phyloP scores from a whole-genome alignment of 2,888 invertebrate species.

The Papilio elwesi region DNA sequence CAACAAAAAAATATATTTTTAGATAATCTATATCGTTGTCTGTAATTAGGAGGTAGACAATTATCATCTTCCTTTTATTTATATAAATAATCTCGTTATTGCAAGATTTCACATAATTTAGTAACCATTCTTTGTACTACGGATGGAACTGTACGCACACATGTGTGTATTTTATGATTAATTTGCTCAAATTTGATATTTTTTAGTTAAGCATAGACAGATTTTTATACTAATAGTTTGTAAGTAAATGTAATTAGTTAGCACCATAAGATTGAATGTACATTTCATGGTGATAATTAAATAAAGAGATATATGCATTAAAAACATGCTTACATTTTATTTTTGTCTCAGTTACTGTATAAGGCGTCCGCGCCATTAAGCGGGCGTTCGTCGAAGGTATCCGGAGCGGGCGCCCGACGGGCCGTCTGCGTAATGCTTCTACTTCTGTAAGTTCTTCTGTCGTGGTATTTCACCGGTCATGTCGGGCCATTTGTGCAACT shows the following conservation, averaged over 20 bases:
- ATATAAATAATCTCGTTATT: not conserved
- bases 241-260: not conserved
- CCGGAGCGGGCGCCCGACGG: too few species aligned
- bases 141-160: slow-evolving; percentile 40
- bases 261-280: slow-evolving; percentile 24
- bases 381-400: too few species aligned
- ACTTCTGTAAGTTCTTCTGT: too few species aligned
- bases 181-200: slow-evolving; percentile 42
- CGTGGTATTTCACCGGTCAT: too few species aligned
- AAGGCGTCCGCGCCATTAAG: too few species aligned
- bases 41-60: not conserved
- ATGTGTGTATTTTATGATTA: slow-evolving; percentile 34
- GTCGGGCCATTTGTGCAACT: too few species aligned
- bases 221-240: slow-evolving; percentile 46
- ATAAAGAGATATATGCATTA: not conserved
- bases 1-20: too few species aligned
- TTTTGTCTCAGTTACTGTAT: not conserved
- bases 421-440: too few species aligned
- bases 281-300: slow-evolving; percentile 4
- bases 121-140: slow-evolving; percentile 22
- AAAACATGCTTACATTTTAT: not conserved
- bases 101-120: not conserved
- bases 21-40: too few species aligned
- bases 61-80: too few species aligned
- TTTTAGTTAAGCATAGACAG: slow-evolving; percentile 18